Percentiles rank a stretch among this genome's conserved stretches.
phyloP scores from a whole-genome alignment of 2,113 vertebrate species.

The Paracanthobrama guichenoti region DNA sequence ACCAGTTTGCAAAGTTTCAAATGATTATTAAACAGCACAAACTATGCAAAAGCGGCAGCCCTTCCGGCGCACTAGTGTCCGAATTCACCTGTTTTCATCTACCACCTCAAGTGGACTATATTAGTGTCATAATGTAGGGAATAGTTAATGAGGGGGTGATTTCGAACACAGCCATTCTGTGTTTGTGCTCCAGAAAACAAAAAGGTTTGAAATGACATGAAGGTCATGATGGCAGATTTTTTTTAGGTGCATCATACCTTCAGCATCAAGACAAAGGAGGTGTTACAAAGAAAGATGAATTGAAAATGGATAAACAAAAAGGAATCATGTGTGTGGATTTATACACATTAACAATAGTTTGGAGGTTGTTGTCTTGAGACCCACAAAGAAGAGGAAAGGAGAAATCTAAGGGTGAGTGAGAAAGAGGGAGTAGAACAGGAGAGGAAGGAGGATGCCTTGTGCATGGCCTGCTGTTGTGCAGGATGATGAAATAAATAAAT shows the following conservation, averaged over 20 bases:
- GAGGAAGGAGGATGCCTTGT: constrained; percentile 63
- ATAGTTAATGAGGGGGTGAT: too few relatives aligned
- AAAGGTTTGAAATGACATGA: too few relatives aligned
- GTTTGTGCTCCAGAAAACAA: too few relatives aligned
- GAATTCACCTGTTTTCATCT: too few relatives aligned
- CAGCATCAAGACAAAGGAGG: neutral
- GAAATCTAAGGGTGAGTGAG: constrained; percentile 48
- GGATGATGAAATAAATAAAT: constrained; percentile 74
- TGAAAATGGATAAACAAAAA: constrained; percentile 5
- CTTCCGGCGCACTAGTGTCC: too few relatives aligned
- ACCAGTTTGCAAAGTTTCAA: too few relatives aligned
- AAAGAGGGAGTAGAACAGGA: constrained; percentile 22
- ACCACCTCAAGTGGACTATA: too few relatives aligned
- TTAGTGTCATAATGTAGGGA: too few relatives aligned
- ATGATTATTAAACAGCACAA: too few relatives aligned
- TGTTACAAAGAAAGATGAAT: neutral
- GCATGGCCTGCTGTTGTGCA: constrained; percentile 72
- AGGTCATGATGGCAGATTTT: neutral
- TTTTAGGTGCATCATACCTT: neutral
- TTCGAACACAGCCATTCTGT: too few relatives aligned
- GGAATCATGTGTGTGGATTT: neutral
- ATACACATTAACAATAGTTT: constrained; percentile 8
- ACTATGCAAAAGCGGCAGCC: too few relatives aligned
- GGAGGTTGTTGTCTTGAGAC: constrained; percentile 4
- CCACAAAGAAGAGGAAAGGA: constrained; percentile 34